phyloP scores from a whole-genome alignment of 2,113 vertebrate genomes.

The Mus musculus region DNA sequence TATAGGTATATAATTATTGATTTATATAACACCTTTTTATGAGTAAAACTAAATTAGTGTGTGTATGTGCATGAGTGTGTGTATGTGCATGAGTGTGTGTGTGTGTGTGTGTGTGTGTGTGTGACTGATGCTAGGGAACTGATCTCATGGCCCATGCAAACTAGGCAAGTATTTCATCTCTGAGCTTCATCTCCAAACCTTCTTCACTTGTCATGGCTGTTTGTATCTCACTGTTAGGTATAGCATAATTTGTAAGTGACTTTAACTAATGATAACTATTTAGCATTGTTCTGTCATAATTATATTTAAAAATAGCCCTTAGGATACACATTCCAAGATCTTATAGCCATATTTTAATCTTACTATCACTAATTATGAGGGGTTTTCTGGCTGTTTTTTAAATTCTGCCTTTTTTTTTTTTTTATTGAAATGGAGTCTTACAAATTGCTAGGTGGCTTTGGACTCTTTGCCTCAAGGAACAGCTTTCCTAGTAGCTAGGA shows the following conservation, averaged over 20 bases:
- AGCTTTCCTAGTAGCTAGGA: neutral
- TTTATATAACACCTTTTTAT: conserved; percentile 8
- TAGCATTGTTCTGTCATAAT: conserved; percentile 1
- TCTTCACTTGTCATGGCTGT: neutral
- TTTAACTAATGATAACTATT: neutral
- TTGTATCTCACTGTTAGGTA: neutral
- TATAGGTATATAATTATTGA: neutral
- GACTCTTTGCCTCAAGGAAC: neutral
- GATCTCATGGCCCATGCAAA: neutral
- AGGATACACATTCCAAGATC: neutral
- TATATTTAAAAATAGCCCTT: conserved; percentile 29
- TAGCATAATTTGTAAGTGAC: conserved; percentile 1
- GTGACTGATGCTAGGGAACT: neutral
- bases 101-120: neutral
- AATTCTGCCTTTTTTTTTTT: neutral
- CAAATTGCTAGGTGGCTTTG: neutral
- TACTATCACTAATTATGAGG: neutral
- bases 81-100: neutral
- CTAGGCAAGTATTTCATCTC: neutral
- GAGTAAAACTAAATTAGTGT: neutral
- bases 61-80: neutral
- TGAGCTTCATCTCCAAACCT: neutral
- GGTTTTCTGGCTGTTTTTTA: neutral
- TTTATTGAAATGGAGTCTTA: neutral
- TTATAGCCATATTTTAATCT: conserved; percentile 6